Conservation (phyloP, 2,113 vertebrate species). For the Calyptomena viridis region DNA sequence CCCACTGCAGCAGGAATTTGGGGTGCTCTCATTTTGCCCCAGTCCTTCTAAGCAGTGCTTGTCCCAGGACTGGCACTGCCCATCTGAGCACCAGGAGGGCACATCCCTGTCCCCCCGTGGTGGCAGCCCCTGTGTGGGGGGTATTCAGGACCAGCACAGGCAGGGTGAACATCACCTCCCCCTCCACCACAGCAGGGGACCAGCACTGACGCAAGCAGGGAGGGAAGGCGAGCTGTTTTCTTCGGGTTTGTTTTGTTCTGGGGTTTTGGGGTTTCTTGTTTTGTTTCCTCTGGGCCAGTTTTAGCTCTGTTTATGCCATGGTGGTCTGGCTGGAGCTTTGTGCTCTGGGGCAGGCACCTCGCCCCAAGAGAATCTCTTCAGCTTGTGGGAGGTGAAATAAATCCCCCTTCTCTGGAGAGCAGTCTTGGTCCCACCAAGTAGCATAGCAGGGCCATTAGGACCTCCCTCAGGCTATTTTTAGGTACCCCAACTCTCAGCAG, state of each 20-base stretch:
- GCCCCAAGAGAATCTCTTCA: not conserved
- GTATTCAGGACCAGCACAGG: not conserved
- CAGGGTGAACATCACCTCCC: not conserved
- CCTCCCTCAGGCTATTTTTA: not conserved
- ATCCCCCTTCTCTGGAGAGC: not conserved
- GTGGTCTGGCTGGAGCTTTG: not conserved
- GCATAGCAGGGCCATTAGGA: not conserved
- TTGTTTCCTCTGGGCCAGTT: not conserved
- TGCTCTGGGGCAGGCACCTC: not conserved
- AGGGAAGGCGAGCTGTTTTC: not conserved
- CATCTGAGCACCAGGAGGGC: not conserved
- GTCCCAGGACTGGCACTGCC: not conserved
- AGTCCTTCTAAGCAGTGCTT: not conserved
- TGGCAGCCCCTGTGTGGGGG: not conserved
- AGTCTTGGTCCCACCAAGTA: not conserved
- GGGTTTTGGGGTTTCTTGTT: constrained; percentile 47
- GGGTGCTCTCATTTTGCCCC: not conserved
- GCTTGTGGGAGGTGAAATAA: not conserved
- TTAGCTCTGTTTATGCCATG: not conserved
- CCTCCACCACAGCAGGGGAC: not conserved
- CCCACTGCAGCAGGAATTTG: not conserved
- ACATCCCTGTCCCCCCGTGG: fast-evolving
- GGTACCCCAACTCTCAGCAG: not conserved
- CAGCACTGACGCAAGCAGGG: not conserved
- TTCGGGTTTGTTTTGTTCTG: constrained; percentile 55